Base-by-base conservation (phyloP, 2,113 vertebrate species). In the Eclectus roratus region DNA sequence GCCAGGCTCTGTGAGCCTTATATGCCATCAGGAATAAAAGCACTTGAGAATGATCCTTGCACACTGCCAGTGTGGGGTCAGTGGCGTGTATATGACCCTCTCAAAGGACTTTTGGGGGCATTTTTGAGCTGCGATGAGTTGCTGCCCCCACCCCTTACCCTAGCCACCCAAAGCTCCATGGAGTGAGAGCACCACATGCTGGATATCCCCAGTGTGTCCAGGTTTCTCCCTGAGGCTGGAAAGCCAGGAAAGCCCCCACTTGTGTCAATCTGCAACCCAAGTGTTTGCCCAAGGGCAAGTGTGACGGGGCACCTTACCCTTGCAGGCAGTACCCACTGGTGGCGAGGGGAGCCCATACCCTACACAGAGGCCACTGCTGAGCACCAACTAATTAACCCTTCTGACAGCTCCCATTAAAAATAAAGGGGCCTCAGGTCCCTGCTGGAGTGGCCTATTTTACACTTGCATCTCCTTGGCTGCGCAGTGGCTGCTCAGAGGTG, bases 341-440 rank as follows among this genome's bases (percentile, higher is more conserved):
- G 73, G 39, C 53, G n/a, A 49, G 77, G 80, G 65, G n/a, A 9
- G 28, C 60, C 2, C 0, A 46, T 79, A n/a, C 65, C 70, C 64
- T 69, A 80, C 33, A 4, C 1, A 10, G 66, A 43, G 76, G 81
- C 44, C 78, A 66, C 19, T 41, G 79, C 77, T 79, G 15, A 0
- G 13, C 37, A 6, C 64, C 86, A 47, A 35, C 84, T 71, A 93
- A 96, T 97, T 97, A 97, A 96, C 96, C 96, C 96, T 97, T 96
- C 88, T 94, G 89, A 68, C 52, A 86, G 80, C 94, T 82, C 16
- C 56, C 23, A 85, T 96, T 90, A 94, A 93, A 94, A 97, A 93
- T 94, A 97, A 96, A 96, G 89, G 95, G 93, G 84, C 82, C 89
- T 96, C 53, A 80, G 72, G 55, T 97, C 97, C 96, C 96, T 94